Evolutionary conservation across 2,888 invertebrate genomes (phyloP).

Genomic region (Trachelus iudaicus): DNA sequence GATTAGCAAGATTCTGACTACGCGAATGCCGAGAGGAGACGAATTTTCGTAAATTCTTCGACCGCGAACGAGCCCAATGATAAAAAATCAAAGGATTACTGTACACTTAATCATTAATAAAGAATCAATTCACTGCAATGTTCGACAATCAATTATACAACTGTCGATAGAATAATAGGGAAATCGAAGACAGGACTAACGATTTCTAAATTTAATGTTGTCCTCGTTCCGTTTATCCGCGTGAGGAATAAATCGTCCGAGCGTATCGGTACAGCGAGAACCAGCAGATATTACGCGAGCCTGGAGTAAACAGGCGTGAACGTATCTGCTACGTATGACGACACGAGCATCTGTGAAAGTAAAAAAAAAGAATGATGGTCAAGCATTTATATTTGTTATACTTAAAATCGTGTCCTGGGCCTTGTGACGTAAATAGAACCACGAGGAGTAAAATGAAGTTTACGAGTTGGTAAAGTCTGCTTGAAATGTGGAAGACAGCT

Average conservation of each 20-base stretch:
- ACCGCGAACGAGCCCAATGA: too few species aligned
- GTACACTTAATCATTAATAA: neutral
- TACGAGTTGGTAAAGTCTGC: neutral
- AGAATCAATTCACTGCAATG: neutral
- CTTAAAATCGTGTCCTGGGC: neutral
- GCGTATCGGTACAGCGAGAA: conserved; percentile 14
- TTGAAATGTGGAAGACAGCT: neutral
- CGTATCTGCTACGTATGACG: neutral
- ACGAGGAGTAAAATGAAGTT: neutral
- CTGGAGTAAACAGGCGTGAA: neutral
- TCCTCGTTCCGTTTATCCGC: conserved; percentile 38
- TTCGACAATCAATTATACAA: neutral
- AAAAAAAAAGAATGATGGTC: neutral
- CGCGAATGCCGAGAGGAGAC: too few species aligned
- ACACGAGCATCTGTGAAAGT: neutral
- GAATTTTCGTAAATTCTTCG: too few species aligned
- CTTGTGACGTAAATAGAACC: neutral
- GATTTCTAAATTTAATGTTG: conserved; percentile 31
- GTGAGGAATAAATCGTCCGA: conserved; percentile 23
- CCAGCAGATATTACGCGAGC: neutral
- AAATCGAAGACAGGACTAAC: neutral
- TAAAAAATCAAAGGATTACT: too few species aligned
- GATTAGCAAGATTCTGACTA: too few species aligned
- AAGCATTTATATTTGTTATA: neutral
- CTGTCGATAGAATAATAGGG: neutral